phyloP scores from a whole-genome alignment of 2,113 vertebrate species.

The Halichoerus grypus region DNA sequence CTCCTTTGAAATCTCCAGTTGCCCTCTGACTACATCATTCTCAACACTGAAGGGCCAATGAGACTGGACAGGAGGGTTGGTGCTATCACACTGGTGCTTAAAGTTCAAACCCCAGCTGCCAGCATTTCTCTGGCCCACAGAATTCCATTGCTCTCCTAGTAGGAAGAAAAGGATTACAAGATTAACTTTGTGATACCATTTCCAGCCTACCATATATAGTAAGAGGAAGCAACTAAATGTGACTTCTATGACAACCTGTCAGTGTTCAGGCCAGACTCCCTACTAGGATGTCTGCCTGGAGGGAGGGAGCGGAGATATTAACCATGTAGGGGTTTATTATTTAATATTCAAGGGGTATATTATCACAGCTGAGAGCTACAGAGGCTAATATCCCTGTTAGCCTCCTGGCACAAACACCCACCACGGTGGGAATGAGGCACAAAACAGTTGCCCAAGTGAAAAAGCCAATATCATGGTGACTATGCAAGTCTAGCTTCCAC shows the following conservation, averaged over 20 bases:
- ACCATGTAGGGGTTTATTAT: background rate
- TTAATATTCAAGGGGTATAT: background rate
- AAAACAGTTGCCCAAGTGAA: background rate
- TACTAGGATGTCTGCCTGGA: background rate
- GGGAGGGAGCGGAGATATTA: background rate
- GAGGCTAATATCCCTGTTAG: background rate
- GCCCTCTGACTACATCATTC: background rate
- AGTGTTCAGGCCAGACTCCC: background rate
- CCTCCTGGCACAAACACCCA: background rate
- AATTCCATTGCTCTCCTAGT: conserved; percentile 45
- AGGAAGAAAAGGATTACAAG: conserved; percentile 68
- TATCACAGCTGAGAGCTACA: background rate
- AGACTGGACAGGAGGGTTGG: background rate
- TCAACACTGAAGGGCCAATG: background rate
- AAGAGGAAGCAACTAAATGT: conserved; percentile 48
- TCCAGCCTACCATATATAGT: conserved; percentile 54
- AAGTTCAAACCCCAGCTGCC: conserved; percentile 59
- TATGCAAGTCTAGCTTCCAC: background rate
- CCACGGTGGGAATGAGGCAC: background rate
- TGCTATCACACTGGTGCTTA: background rate
- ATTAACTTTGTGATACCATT: conserved; percentile 36
- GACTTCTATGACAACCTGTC: conserved; percentile 19
- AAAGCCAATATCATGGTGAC: background rate
- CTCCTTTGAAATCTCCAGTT: background rate
- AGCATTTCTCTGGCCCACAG: conserved; percentile 47